phyloP scores from a whole-genome alignment of 1,140 invertebrate species.

The Hyles euphorbiae region DNA sequence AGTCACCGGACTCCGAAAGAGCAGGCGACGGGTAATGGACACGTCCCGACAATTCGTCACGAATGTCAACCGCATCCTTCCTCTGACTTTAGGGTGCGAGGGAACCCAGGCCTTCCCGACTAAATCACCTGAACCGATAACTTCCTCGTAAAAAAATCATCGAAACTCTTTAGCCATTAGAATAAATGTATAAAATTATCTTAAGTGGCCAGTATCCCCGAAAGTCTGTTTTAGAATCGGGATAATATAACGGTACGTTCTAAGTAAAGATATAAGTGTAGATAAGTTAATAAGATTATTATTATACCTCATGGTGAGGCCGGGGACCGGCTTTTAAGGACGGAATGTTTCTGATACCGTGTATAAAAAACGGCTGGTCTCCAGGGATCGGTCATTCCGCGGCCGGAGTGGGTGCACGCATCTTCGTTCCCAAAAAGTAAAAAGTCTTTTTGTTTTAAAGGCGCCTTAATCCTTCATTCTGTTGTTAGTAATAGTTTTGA shows the following conservation, averaged over 20 bases:
- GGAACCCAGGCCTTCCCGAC: constrained; percentile 22
- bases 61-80: constrained; percentile 50
- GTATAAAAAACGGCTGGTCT: constrained; percentile 68
- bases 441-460: constrained; percentile 36
- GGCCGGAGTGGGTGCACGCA: constrained; percentile 54
- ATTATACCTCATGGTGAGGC: constrained; percentile 62
- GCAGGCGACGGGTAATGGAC: constrained; percentile 39
- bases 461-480: constrained; percentile 19
- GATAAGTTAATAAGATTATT: constrained; percentile 74
- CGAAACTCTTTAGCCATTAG: constrained; percentile 48
- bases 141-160: constrained; percentile 33
- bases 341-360: constrained; percentile 67
- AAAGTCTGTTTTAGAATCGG: constrained; percentile 60
- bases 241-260: constrained; percentile 68
- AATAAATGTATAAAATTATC: constrained; percentile 69
- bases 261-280: constrained; percentile 71
- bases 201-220: constrained; percentile 61
- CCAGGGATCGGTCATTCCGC: constrained; percentile 62
- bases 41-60: constrained; percentile 50
- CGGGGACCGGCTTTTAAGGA: constrained; percentile 62
- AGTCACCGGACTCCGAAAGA: constrained; percentile 30
- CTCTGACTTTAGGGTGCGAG: constrained; percentile 32
- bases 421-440: constrained; percentile 41
- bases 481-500: constrained; percentile 21
- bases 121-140: constrained; percentile 17